Conservation (phyloP, 2,113 vertebrate genomes). For the Agapornis roseicollis region DNA sequence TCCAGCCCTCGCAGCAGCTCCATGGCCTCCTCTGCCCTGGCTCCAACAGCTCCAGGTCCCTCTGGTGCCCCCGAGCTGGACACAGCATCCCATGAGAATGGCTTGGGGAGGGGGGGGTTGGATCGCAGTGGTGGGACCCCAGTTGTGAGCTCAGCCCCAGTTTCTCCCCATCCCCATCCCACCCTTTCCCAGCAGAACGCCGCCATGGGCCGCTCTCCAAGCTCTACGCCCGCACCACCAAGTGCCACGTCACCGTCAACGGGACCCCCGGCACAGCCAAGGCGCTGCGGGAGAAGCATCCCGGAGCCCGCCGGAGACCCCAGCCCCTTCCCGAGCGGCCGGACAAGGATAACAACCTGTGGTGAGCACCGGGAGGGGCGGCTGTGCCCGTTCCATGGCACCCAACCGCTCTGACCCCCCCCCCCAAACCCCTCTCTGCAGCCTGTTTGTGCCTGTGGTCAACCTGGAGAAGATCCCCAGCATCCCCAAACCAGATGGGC, state of each 20-base stretch:
- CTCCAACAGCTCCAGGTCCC: no score
- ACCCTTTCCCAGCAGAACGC: slow-evolving; percentile 71
- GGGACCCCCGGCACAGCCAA: slow-evolving; percentile 68
- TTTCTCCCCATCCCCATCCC: neutral
- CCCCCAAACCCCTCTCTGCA: slow-evolving; percentile 45
- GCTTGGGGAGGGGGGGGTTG: neutral
- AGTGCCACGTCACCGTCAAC: slow-evolving; percentile 77
- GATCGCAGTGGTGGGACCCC: accelerated
- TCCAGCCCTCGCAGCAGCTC: no score
- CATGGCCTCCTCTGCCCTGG: no score
- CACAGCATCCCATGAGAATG: neutral
- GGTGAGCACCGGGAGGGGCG: neutral
- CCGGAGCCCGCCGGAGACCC: slow-evolving; percentile 61
- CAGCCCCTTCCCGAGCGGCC: slow-evolving; percentile 81
- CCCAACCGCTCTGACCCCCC: neutral
- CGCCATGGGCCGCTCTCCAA: slow-evolving; percentile 88
- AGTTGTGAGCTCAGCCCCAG: accelerated
- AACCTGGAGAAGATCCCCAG: slow-evolving; percentile 84
- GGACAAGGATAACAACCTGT: slow-evolving; percentile 81
- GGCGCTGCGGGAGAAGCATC: slow-evolving; percentile 74
- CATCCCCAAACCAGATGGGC: slow-evolving; percentile 79
- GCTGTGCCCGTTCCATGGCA: no score
- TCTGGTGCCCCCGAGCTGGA: no score
- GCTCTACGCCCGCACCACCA: slow-evolving; percentile 77
- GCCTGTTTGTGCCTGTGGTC: slow-evolving; percentile 83